Evolutionary conservation across 1,140 invertebrate genomes (phyloP), one percentile per base, ranked within the genome.

Genomic region (Drosophila repleta): DNA sequence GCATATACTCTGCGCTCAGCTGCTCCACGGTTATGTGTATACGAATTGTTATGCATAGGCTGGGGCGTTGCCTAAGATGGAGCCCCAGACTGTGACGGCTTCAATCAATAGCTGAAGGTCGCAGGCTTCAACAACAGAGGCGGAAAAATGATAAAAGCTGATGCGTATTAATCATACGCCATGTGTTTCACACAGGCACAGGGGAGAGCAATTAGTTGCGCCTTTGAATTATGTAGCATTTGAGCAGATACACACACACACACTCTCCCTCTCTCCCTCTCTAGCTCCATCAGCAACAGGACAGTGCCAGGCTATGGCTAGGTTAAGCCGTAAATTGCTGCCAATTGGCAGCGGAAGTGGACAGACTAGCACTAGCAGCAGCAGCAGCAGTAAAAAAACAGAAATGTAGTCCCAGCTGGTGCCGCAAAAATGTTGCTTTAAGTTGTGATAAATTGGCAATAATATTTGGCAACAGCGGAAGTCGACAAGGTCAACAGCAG

Each of bases 21-120:
- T 15, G 7, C 55, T 57, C 55, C 26, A 24, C 18, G n/a, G n/a
- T 45, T 58, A 26, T 32, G 43, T 60, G 18, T 60, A 32, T 58
- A 58, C 21, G 20, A 26, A 41, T 53, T 18, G 35, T 17, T 41
- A 35, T 46, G 8, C 70, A 51, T 76, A 60, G 32, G 64, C 56
- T 75, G 49, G 57, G 81, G 81, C 80, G 76, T 85, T 76, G 81
- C 49, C 80, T 64, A 21, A 32, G 43, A 15, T 43, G 5, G 6
- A 0, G 39, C 49, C 55, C n/a, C n/a, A n/a, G n/a, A n/a, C n/a
- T n/a, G n/a, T n/a, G 5, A 2, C 5, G 15, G 49, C 55, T 67
- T 71, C 78, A 85, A 85, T 85, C 82, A 85, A 85, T 85, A 78
- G 45, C 69, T 78, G 74, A 87, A 85, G 82, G 83, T 88, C 83